phyloP scores from a whole-genome alignment of 2,113 vertebrate genomes.

The Caloenas nicobarica region DNA sequence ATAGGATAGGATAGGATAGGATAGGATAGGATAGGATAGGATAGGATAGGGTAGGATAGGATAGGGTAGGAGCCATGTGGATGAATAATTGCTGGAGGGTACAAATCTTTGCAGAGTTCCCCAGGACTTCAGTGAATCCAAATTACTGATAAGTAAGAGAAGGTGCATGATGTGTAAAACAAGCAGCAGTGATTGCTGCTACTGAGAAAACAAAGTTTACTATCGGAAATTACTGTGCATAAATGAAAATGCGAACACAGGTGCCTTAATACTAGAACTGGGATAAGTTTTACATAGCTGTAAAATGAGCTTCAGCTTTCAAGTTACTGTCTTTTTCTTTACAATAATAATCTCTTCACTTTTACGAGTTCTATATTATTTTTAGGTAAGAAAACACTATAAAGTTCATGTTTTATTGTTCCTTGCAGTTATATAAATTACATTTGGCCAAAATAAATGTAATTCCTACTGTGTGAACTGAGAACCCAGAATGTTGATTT shows the following conservation, averaged over 20 bases:
- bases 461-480: constrained; percentile 86
- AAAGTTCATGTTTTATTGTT: constrained; percentile 88
- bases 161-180: background rate
- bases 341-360: constrained; percentile 82
- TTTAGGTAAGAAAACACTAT: constrained; percentile 85
- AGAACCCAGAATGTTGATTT: constrained; percentile 85
- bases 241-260: constrained; percentile 65
- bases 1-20: no score
- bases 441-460: constrained; percentile 85
- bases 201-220: background rate
- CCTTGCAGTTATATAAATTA: constrained; percentile 86
- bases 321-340: constrained; percentile 82
- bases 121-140: background rate
- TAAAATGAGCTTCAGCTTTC: constrained; percentile 77
- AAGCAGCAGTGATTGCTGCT: background rate
- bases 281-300: constrained; percentile 60
- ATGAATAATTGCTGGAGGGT: background rate
- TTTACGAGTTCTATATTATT: constrained; percentile 87
- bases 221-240: background rate
- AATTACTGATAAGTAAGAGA: background rate
- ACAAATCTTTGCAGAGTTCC: background rate
- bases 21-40: fast-evolving
- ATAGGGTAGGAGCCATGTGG: no score
- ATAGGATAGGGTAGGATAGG: background rate
- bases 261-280: constrained; percentile 70